These are phyloP conservation scores for Brevipalpus yothersi DNA, from an alignment of 1,140 invertebrate species.

Conservation along the genomic window DNA sequence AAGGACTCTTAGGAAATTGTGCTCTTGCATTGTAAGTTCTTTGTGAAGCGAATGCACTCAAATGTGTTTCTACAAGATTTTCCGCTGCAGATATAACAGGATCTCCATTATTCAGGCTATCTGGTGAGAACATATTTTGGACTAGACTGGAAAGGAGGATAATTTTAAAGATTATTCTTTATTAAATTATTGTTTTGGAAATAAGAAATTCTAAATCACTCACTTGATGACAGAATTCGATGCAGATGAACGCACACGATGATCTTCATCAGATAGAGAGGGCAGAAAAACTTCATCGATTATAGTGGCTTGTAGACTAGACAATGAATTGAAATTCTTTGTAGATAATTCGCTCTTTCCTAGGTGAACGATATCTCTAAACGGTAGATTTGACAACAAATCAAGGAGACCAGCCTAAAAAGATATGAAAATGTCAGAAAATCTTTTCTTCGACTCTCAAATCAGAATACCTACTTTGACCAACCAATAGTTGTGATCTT, in stretches of 20 bases:
- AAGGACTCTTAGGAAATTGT: not conserved
- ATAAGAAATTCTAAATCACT: not conserved
- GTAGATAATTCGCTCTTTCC: not conserved
- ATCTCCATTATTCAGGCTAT: conserved; percentile 21
- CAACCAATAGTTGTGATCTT: conserved; percentile 56
- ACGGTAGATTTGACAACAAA: conserved; percentile 31
- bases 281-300: conserved; percentile 28
- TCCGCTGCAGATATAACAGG: conserved; percentile 19
- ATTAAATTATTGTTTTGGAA: not conserved
- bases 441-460: not conserved
- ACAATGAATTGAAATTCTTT: not conserved
- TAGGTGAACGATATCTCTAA: conserved; percentile 20
- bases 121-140: conserved; percentile 16
- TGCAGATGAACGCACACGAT: conserved; percentile 43
- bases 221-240: conserved; percentile 28
- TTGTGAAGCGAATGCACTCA: not conserved
- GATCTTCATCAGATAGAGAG: conserved; percentile 45
- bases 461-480: not conserved
- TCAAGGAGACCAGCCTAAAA: conserved; percentile 43
- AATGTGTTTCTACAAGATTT: conserved; percentile 4
- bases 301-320: conserved; percentile 15
- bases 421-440: not conserved
- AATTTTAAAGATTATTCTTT: not conserved
- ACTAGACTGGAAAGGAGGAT: conserved; percentile 7
- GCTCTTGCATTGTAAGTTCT: not conserved